Evolutionary conservation across 2,113 vertebrate genomes (phyloP).

Genomic region (Salminus brasiliensis): DNA sequence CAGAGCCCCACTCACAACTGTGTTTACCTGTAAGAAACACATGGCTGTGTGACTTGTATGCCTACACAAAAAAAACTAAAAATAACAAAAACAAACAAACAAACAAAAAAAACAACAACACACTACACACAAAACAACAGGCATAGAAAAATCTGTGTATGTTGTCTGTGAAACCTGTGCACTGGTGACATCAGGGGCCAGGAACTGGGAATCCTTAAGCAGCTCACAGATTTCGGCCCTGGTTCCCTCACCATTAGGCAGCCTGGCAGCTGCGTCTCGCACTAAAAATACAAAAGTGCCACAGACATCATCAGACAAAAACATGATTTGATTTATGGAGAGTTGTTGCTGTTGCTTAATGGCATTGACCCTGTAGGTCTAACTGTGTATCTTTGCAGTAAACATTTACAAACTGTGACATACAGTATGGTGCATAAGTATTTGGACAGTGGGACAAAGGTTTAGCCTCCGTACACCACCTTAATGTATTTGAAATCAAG

Average conservation of each 20-base stretch:
- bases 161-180: conserved; percentile 80
- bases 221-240: conserved; percentile 97
- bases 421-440: too few species aligned
- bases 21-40: conserved; percentile 84
- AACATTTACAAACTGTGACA: too few species aligned
- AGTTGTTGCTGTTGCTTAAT: neutral
- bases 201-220: conserved; percentile 96
- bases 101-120: too few species aligned
- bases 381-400: too few species aligned
- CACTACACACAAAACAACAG: too few species aligned
- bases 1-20: conserved; percentile 94
- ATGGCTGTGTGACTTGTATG: neutral
- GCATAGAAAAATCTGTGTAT: too few species aligned
- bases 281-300: conserved; percentile 72
- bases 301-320: neutral
- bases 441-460: too few species aligned
- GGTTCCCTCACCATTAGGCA: conserved; percentile 96
- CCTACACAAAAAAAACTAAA: neutral
- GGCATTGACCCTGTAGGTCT: neutral
- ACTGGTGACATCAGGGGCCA: conserved; percentile 96
- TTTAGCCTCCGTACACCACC: too few species aligned
- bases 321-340: neutral
- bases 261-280: conserved; percentile 92
- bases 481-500: too few species aligned
- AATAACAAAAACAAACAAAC: neutral